Base-by-base conservation (phyloP, 2,797 vertebrate genomes). In the Periophthalmus magnuspinnatus region DNA sequence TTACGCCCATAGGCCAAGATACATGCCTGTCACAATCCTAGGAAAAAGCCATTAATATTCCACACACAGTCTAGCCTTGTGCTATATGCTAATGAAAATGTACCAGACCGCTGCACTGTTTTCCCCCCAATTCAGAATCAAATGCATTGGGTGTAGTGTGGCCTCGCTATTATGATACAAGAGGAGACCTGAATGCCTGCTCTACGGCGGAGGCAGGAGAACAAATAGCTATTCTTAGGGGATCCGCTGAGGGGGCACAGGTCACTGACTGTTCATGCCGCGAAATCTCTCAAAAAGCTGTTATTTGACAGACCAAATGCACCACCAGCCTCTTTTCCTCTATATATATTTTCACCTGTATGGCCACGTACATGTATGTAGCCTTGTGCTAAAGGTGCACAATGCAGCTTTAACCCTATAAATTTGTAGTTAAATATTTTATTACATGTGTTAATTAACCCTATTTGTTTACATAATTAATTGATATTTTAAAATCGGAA, bases 1-100 rank as follows among this genome's bases (percentile, higher is more conserved):
- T 78, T 78, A 81, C 90, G 79, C 85, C 89, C 79, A 83, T 67
- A 76, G 84, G 80, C 88, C 71, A 81, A 85, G 80, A 86, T 79
- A 74, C 75, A 74, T 19, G 66, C 77, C 88, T 87, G 85, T 88
- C 82, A 81, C 83, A 89, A 82, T 84, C 82, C 72, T 78, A 60
- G 77, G 74, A 69, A 77, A 76, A 77, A 78, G 47, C 58, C 81
- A 90, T 93, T 92, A 81, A 88, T 87, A 91, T 91, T 88, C 86
- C 76, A 65, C 75, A 76, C 70, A 78, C 83, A 76, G 75, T 70
- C 47, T 78, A 56, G 86, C 67, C 77, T 79, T 67, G 63, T 81
- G 61, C 79, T 81, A 78, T 81, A 87, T 83, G 79, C 77, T 86
- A 87, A 91, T 90, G 68, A 80, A 83, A 84, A 85, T 73, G 66